Percentiles rank a stretch among this genome's conserved stretches.
phyloP scores from a whole-genome alignment of 2,797 vertebrate species.

The Odontamblyopus lacepedii region DNA sequence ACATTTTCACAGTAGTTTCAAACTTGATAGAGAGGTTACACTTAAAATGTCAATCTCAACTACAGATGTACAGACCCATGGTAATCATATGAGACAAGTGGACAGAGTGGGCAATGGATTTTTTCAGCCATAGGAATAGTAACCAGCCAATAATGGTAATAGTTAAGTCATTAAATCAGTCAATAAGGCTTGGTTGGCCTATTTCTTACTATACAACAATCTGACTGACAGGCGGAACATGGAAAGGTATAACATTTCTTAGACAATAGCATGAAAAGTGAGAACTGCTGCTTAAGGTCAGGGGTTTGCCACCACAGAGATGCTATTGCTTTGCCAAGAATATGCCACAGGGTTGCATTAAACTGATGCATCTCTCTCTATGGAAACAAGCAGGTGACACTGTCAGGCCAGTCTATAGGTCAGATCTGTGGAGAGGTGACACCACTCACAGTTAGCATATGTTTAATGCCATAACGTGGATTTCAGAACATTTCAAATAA shows the following conservation, averaged over 20 bases:
- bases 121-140: not conserved
- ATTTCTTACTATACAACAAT: not conserved
- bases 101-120: conserved; percentile 25
- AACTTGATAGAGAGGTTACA: conserved; percentile 25
- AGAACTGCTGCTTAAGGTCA: no score
- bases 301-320: no score
- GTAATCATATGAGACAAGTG: conserved; percentile 46
- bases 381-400: not conserved
- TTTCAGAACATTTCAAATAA: not conserved
- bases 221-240: not conserved
- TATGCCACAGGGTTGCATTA: not conserved
- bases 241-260: not conserved
- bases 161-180: not conserved
- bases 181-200: not conserved
- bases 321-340: no score
- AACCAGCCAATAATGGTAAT: not conserved
- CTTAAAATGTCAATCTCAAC: conserved; percentile 36
- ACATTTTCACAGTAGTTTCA: conserved; percentile 27
- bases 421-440: no score
- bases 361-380: not conserved
- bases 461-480: no score
- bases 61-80: conserved; percentile 27
- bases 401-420: no score
- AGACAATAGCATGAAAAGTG: not conserved
- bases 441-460: no score